These are phyloP conservation scores for Amphipoea oculea DNA, from an alignment of 2,888 invertebrate species.

Conservation along the genomic window DNA sequence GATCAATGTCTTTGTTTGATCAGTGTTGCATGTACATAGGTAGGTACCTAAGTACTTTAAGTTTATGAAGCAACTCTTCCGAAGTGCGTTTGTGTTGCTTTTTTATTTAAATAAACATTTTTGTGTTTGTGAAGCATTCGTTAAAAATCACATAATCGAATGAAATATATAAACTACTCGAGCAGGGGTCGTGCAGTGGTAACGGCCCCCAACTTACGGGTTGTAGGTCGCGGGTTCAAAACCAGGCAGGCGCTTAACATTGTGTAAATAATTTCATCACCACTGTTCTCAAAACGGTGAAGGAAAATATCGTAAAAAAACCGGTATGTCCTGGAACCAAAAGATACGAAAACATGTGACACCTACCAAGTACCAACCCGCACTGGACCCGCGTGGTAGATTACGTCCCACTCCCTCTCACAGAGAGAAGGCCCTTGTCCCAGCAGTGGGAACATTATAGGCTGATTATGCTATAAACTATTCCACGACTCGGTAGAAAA, in stretches of 20 bases:
- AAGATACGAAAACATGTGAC: neutral
- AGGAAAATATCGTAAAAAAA: neutral
- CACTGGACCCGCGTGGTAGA: neutral
- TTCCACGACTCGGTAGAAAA: neutral
- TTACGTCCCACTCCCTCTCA: neutral
- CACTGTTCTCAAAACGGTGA: neutral
- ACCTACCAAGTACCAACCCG: neutral
- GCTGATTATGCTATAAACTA: no score
- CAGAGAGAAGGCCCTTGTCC: neutral
- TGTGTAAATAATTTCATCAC: neutral
- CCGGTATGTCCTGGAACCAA: neutral
- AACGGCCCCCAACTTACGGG: neutral
- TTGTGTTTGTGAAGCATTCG: neutral
- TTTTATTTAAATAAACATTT: neutral
- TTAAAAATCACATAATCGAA: neutral
- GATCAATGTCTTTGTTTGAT: constrained; percentile 56
- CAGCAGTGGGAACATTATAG: neutral
- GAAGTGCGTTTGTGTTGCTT: neutral
- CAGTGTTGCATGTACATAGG: neutral
- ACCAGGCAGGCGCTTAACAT: neutral
- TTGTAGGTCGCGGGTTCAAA: neutral
- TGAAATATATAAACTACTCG: neutral
- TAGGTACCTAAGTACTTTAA: neutral
- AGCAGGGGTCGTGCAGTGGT: neutral
- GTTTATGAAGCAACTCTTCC: no score